phyloP scores from a whole-genome alignment of 2,797 vertebrate genomes.

The Ispidina picta region DNA sequence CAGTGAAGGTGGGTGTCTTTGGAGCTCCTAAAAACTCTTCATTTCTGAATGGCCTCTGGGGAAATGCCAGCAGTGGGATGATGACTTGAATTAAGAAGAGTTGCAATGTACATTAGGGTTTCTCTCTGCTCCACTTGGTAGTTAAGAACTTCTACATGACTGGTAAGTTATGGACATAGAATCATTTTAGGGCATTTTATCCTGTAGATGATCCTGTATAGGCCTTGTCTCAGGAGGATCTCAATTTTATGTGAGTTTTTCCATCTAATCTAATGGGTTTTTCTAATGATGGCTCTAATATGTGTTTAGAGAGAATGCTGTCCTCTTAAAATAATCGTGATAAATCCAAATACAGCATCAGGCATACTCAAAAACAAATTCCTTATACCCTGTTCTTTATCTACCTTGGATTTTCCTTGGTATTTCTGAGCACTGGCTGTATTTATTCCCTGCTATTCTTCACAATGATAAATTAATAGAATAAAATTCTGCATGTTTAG shows the following conservation, averaged over 20 bases:
- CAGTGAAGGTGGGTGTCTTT: background rate
- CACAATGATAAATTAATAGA: background rate
- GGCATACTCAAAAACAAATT: background rate
- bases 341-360: background rate
- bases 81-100: background rate
- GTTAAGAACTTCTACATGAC: background rate
- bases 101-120: background rate
- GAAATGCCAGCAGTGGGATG: background rate
- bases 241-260: background rate
- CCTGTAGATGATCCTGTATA: rapidly evolving
- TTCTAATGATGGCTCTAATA: background rate
- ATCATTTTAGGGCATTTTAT: background rate
- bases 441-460: background rate
- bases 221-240: background rate
- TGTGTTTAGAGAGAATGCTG: background rate
- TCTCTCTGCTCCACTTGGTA: background rate
- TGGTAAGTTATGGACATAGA: background rate
- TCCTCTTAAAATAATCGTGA: background rate
- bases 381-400: background rate
- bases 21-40: background rate
- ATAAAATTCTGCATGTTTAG: background rate
- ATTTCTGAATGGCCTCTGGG: background rate
- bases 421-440: background rate
- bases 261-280: background rate
- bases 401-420: background rate